phyloP scores from a whole-genome alignment of 2,797 vertebrate genomes.

The Oryzias dopingdopingensis region DNA sequence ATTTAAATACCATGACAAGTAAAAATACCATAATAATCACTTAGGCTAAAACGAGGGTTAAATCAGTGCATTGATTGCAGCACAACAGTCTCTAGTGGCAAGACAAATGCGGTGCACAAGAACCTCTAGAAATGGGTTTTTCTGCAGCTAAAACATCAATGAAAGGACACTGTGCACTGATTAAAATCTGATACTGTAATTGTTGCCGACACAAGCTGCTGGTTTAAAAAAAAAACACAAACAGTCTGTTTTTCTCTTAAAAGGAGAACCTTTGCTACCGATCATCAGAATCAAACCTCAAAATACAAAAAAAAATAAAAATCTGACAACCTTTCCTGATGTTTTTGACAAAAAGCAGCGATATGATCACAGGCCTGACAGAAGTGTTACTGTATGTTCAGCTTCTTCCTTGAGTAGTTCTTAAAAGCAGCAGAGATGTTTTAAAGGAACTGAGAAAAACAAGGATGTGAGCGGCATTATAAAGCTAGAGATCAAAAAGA shows the following conservation, averaged over 20 bases:
- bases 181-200: slow-evolving; percentile 7
- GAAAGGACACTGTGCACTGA: not conserved
- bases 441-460: slow-evolving; percentile 18
- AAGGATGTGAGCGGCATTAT: slow-evolving; percentile 18
- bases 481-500: slow-evolving; percentile 27
- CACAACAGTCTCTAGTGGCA: slow-evolving; percentile 72
- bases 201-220: not conserved
- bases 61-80: slow-evolving; percentile 41
- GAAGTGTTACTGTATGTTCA: slow-evolving; percentile 45
- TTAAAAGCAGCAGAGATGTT: slow-evolving; percentile 32
- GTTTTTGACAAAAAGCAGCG: slow-evolving; percentile 22
- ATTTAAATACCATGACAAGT: too few species aligned
- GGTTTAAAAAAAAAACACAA: not conserved
- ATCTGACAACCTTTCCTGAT: slow-evolving; percentile 1
- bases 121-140: not conserved
- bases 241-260: not conserved
- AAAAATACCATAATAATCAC: slow-evolving; percentile 1
- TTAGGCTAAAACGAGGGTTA: not conserved
- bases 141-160: slow-evolving; percentile 24
- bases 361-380: slow-evolving; percentile 9
- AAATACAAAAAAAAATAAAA: slow-evolving; percentile 20
- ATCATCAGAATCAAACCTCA: slow-evolving; percentile 24
- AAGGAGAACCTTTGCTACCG: slow-evolving; percentile 13
- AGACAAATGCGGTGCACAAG: slow-evolving; percentile 43
- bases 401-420: slow-evolving; percentile 16